Percentiles rank a stretch among this genome's conserved stretches.
These are phyloP conservation scores for Stomatorhinus walkeri DNA, from an alignment of 2,797 vertebrate genomes.

Conservation along the genomic window DNA sequence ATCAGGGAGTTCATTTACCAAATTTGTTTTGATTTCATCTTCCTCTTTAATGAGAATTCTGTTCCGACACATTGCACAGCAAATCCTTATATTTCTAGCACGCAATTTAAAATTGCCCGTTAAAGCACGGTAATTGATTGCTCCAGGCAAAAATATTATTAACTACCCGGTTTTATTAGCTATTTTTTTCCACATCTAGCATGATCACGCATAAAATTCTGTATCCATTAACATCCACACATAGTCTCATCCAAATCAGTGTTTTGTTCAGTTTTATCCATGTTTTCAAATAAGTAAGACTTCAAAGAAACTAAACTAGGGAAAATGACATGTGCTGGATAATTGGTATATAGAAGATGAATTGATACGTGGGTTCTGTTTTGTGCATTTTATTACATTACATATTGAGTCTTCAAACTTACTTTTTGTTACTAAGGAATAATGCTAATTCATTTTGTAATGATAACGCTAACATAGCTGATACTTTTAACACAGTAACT, in stretches of 20 bases:
- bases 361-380: not conserved
- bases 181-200: not conserved
- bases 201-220: not conserved
- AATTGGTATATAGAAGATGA: not conserved
- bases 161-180: not conserved
- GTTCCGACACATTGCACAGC: not conserved
- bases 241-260: not conserved
- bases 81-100: slow-evolving; percentile 1
- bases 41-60: slow-evolving; percentile 2
- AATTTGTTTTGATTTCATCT: slow-evolving; percentile 8
- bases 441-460: not conserved
- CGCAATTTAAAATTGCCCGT: slow-evolving; percentile 1
- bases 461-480: not conserved
- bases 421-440: not conserved
- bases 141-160: not conserved
- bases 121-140: not conserved
- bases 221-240: not conserved
- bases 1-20: slow-evolving; percentile 47
- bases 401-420: not conserved
- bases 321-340: not conserved
- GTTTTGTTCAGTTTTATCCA: not conserved
- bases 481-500: not conserved
- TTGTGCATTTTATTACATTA: not conserved
- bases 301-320: not conserved
- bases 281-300: not conserved